These are phyloP conservation scores for Gallinago stenura DNA, from an alignment of 2,797 vertebrate species.

Conservation along the genomic window DNA sequence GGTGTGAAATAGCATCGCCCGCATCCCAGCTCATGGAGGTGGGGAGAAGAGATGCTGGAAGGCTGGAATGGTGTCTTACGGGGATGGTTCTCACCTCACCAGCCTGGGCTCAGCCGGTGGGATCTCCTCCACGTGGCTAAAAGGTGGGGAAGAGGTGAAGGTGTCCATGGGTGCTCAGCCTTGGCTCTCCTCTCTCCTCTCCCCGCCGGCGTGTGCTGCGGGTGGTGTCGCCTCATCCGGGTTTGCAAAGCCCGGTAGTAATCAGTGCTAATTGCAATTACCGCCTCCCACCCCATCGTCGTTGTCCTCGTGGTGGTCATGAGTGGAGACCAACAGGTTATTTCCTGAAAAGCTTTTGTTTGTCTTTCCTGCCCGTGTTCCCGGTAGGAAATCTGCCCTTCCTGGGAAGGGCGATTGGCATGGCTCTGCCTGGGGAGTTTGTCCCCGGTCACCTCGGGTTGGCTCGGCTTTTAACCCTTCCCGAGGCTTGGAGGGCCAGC, in stretches of 20 bases:
- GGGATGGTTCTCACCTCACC: fast-evolving
- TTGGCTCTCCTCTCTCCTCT: background rate
- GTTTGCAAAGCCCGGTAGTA: conserved; percentile 1
- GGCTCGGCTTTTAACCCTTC: background rate
- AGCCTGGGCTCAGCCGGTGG: fast-evolving
- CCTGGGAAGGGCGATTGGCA: conserved; percentile 40
- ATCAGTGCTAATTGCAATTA: conserved; percentile 52
- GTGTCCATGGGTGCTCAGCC: fast-evolving
- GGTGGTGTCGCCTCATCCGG: background rate
- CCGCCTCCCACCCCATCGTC: background rate
- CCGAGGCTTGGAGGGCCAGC: fast-evolving
- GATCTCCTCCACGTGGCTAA: too few relatives aligned
- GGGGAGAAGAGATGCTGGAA: background rate
- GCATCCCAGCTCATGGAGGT: background rate
- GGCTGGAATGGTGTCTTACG: background rate
- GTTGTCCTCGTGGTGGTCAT: too few relatives aligned
- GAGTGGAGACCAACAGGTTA: conserved; percentile 16
- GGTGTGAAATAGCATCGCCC: background rate
- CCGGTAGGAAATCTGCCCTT: conserved; percentile 47
- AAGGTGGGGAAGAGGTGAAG: background rate
- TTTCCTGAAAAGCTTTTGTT: conserved; percentile 69
- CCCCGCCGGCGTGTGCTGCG: background rate
- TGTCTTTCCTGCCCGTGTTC: conserved; percentile 27
- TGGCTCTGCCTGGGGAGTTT: background rate
- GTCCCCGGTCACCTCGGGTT: background rate